Base-by-base conservation (phyloP, 2,113 vertebrate species). In the Gasterosteus nipponicus region DNA sequence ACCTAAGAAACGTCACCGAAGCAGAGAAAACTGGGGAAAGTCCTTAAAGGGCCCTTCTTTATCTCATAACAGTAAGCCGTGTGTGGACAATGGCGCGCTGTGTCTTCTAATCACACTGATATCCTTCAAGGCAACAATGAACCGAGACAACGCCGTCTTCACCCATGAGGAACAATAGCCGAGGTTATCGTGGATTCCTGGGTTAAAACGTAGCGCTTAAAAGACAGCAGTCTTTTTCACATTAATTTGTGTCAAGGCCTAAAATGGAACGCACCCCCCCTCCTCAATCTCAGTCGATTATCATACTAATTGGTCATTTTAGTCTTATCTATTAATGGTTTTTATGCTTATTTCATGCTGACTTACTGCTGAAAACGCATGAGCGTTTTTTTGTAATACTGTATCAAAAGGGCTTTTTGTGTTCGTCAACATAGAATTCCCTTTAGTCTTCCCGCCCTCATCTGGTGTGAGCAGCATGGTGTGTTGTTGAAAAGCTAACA, bases 61-160 rank as follows among this genome's bases (percentile, higher is more conserved):
- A 31, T 47, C 26, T 58, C 49, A 65, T 42, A 33, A 58, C 39
- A 77, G 39, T 10, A 8, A 49, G 35, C 5, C 11, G 5, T 35
- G 53, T 51, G 38, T 12, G 15, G 49, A 89, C 81, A 90, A 86
- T 87, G 78, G 49, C 31, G n/a, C 29, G 53, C 69, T 78, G 70
- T 80, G 68, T 73, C 72, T 56, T 68, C 44, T 67, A 29, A 68
- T 69, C 31, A 78, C 69, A 70, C 67, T 65, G 3, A 77, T 74
- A 57, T 49, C 26, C 44, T 76, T 33, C 51, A 69, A 77, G 66
- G 26, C 42, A 1, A 47, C 66, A 66, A 29, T 73, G 47, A 63
- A 65, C 41, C 73, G 59, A 69, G 16, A 4, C 63, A 86, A 29
- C 65, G 69, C 26, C 38, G 5, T 33, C 53, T 75, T 84, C 53